Conservation (phyloP, 2,113 vertebrate species). For the Atrichornis clamosus region DNA sequence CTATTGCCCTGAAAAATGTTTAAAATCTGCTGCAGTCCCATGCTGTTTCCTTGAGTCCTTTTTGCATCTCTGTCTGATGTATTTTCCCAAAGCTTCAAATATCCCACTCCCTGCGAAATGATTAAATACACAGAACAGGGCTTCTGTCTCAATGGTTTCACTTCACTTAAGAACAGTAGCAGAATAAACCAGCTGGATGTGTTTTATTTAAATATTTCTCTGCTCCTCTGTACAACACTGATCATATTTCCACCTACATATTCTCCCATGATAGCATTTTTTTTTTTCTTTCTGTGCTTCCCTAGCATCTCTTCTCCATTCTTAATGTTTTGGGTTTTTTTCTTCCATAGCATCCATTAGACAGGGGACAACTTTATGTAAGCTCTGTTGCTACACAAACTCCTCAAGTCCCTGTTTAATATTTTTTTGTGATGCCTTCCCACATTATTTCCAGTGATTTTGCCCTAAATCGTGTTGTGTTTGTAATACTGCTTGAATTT, state of each 20-base stretch:
- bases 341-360: neutral
- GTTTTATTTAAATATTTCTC: slow-evolving; percentile 31
- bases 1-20: slow-evolving; percentile 1
- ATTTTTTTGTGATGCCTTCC: neutral
- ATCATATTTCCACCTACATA: neutral
- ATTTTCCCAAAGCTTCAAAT: slow-evolving; percentile 7
- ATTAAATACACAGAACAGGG: neutral
- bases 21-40: neutral
- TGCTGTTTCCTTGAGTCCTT: neutral
- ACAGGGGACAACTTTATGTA: neutral
- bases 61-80: neutral
- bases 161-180: neutral
- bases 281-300: neutral
- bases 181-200: neutral
- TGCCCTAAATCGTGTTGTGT: neutral
- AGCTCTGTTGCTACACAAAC: neutral
- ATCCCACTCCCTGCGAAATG: neutral
- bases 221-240: neutral
- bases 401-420: neutral
- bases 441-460: neutral
- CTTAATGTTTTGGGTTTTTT: neutral
- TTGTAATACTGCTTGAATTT: neutral
- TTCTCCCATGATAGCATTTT: neutral
- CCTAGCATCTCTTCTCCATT: neutral
- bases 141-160: neutral